These are phyloP conservation scores for Mesorhabditis spiculigera DNA, from an alignment of 2,888 invertebrate genomes.

Conservation along the genomic window DNA sequence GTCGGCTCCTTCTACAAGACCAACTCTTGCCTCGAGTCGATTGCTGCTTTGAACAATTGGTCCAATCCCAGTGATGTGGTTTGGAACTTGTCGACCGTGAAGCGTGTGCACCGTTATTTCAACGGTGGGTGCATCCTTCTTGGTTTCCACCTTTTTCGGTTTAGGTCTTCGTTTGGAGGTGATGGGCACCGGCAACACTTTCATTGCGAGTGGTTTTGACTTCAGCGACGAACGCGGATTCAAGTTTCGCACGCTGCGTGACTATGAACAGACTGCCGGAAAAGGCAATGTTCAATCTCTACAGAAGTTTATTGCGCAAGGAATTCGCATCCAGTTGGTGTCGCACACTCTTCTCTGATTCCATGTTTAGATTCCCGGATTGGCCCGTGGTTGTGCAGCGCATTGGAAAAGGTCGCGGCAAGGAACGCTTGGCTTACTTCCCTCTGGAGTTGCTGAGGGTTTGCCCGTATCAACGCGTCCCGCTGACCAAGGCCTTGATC, in stretches of 20 bases:
- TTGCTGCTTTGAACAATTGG: not conserved
- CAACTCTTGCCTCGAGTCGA: not conserved
- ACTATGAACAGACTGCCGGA: not conserved
- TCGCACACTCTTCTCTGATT: too few relatives aligned
- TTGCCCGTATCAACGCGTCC: conserved; percentile 2
- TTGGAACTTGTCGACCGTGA: not conserved
- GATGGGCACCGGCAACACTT: not conserved
- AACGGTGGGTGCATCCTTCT: not conserved
- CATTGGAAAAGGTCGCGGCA: too few relatives aligned
- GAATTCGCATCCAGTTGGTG: not conserved
- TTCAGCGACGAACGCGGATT: not conserved
- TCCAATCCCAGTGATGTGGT: not conserved
- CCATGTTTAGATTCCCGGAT: not conserved
- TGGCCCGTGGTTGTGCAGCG: conserved; percentile 1
- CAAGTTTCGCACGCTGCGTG: not conserved
- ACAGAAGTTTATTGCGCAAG: not conserved
- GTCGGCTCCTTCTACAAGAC: not conserved
- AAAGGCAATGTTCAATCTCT: not conserved
- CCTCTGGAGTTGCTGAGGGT: not conserved
- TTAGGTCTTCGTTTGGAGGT: not conserved
- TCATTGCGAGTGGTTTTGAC: not conserved
- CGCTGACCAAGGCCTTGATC: not conserved
- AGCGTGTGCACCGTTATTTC: not conserved
- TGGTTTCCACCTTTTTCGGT: not conserved
- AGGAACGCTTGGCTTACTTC: not conserved